Percentiles rank a stretch among this genome's conserved stretches.
phyloP scores from a whole-genome alignment of 2,888 invertebrate genomes.

The Archaeoteleia sp. region DNA sequence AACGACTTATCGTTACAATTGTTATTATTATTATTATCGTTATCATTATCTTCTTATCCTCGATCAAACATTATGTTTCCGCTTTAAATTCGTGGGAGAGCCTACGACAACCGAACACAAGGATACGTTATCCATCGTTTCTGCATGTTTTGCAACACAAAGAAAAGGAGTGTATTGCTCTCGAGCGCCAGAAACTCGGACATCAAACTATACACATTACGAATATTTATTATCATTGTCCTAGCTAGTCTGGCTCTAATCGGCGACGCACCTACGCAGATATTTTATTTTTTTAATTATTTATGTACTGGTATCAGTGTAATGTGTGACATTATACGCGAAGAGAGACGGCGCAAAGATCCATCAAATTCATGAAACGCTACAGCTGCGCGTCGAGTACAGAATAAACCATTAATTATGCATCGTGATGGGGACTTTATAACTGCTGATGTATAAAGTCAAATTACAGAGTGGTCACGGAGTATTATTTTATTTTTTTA shows the following conservation, averaged over 20 bases:
- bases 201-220: slow-evolving; percentile 63
- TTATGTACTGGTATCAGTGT: slow-evolving; percentile 3
- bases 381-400: slow-evolving; percentile 8
- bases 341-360: slow-evolving; percentile 21
- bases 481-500: too few relatives aligned
- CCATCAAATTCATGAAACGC: slow-evolving; percentile 30
- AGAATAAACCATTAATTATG: too few relatives aligned
- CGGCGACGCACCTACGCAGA: slow-evolving; percentile 48
- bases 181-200: slow-evolving; percentile 45
- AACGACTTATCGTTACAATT: slow-evolving; percentile 26
- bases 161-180: slow-evolving; percentile 16
- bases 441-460: too few relatives aligned
- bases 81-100: not conserved
- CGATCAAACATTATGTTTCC: slow-evolving; percentile 7
- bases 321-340: slow-evolving; percentile 28
- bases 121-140: slow-evolving; percentile 1
- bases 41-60: not conserved
- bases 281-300: not conserved
- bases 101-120: slow-evolving; percentile 7
- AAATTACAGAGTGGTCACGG: too few relatives aligned
- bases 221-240: slow-evolving; percentile 59
- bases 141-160: too few relatives aligned
- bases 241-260: slow-evolving; percentile 60
- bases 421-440: too few relatives aligned
- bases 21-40: slow-evolving; percentile 4